phyloP scores from a whole-genome alignment of 2,113 vertebrate species.

The Physeter macrocephalus region DNA sequence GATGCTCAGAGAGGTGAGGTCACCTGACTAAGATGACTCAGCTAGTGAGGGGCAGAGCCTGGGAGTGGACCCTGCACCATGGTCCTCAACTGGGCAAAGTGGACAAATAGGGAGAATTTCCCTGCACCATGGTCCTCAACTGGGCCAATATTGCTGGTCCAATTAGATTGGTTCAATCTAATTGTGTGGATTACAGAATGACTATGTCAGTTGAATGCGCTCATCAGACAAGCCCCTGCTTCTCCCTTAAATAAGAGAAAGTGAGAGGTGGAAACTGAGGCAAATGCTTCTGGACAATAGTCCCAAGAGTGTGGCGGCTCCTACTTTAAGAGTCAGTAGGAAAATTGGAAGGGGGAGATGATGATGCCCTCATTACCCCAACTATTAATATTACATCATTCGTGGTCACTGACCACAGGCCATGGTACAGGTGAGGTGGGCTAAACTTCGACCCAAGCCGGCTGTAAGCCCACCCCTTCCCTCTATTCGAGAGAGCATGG shows the following conservation, averaged over 20 bases:
- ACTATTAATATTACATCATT: neutral
- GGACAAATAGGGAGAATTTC: no score
- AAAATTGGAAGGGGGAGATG: neutral
- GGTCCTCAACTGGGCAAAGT: neutral
- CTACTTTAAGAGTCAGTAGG: neutral
- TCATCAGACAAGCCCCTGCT: neutral
- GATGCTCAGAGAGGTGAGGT: neutral
- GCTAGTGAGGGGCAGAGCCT: neutral
- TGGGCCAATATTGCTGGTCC: neutral
- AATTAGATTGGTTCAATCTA: neutral
- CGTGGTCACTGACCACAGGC: neutral
- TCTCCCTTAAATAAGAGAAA: neutral
- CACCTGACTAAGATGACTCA: neutral
- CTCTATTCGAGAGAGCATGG: neutral
- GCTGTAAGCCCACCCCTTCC: neutral
- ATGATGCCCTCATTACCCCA: fast-evolving
- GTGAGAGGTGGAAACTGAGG: neutral
- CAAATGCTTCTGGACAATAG: neutral
- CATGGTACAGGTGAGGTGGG: neutral
- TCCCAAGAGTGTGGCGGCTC: neutral
- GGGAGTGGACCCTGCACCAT: fast-evolving
- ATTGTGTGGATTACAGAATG: neutral
- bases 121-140: neutral
- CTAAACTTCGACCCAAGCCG: neutral
- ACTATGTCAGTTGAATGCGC: neutral